Percentiles rank a stretch among this genome's conserved stretches.
These are phyloP conservation scores for Ormyrus thymus DNA, from an alignment of 2,888 invertebrate genomes.

Conservation along the genomic window DNA sequence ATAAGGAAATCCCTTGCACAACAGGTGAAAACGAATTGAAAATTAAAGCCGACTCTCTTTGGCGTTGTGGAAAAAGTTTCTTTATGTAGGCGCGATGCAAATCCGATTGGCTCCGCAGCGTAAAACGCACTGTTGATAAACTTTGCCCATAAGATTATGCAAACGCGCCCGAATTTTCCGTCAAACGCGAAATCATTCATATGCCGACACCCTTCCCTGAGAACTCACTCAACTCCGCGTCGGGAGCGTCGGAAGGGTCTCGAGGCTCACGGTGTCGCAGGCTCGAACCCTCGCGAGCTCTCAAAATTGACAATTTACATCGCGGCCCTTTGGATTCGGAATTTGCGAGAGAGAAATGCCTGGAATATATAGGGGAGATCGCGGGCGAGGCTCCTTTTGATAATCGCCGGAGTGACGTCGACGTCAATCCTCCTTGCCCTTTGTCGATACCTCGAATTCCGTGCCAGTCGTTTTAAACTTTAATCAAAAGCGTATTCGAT, in stretches of 20 bases:
- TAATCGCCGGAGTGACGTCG: slow-evolving; percentile 25
- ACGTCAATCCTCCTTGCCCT: slow-evolving; percentile 25
- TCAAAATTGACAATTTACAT: slow-evolving; percentile 45
- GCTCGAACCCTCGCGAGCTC: slow-evolving; percentile 17
- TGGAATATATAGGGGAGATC: neutral
- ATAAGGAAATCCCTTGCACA: too few species aligned
- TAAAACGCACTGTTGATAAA: slow-evolving; percentile 18
- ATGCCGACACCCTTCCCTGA: neutral
- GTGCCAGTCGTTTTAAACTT: slow-evolving; percentile 8
- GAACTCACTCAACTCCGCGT: too few species aligned
- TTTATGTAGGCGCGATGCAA: too few species aligned
- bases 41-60: too few species aligned
- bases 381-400: slow-evolving; percentile 19
- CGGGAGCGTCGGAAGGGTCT: neutral
- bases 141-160: slow-evolving; percentile 40
- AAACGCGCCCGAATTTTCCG: slow-evolving; percentile 29
- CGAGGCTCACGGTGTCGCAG: neutral
- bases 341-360: slow-evolving; percentile 1
- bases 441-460: slow-evolving; percentile 18
- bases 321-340: slow-evolving; percentile 27
- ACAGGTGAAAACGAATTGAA: too few species aligned
- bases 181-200: slow-evolving; percentile 15
- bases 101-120: too few species aligned
- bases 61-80: too few species aligned
- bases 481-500: neutral